Percentiles rank a stretch among this genome's conserved stretches.
phyloP scores from a whole-genome alignment of 1,140 invertebrate genomes.

The Drosophila serrata region DNA sequence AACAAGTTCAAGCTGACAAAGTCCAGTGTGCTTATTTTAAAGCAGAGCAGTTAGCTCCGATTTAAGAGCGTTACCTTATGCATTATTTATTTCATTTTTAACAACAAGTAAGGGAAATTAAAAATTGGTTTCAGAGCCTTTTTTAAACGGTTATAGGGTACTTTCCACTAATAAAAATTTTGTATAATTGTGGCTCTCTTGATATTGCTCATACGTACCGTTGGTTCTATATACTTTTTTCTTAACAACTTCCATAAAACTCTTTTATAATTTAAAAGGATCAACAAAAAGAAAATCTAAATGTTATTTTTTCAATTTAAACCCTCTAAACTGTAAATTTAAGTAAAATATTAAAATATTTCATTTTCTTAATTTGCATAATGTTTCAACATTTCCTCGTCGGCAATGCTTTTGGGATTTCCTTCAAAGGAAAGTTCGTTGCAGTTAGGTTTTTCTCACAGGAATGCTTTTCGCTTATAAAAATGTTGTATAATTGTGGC shows the following conservation, averaged over 20 bases:
- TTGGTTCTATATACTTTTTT: no score
- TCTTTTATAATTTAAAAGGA: no score
- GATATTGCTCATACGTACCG: slow-evolving; percentile 52
- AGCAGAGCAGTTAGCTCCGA: neutral
- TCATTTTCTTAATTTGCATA: slow-evolving; percentile 53
- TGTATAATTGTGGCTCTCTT: no score
- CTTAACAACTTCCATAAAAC: no score
- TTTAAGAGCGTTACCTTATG: neutral
- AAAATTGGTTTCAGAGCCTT: no score
- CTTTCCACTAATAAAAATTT: no score
- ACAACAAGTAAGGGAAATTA: no score
- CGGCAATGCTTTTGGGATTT: slow-evolving; percentile 15
- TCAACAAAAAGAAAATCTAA: no score
- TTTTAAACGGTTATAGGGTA: no score
- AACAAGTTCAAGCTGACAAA: slow-evolving; percentile 12
- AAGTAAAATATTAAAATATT: neutral
- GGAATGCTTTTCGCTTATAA: no score
- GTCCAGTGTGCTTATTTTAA: neutral
- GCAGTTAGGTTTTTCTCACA: slow-evolving; percentile 24
- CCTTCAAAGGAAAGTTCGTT: slow-evolving; percentile 15
- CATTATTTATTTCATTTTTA: neutral
- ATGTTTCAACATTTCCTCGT: slow-evolving; percentile 20
- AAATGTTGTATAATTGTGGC: no score
- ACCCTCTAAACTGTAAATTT: neutral
- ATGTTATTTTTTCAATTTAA: neutral